Evolutionary conservation across 2,113 vertebrate species (phyloP).

Genomic region (Rousettus leschenaultii): DNA sequence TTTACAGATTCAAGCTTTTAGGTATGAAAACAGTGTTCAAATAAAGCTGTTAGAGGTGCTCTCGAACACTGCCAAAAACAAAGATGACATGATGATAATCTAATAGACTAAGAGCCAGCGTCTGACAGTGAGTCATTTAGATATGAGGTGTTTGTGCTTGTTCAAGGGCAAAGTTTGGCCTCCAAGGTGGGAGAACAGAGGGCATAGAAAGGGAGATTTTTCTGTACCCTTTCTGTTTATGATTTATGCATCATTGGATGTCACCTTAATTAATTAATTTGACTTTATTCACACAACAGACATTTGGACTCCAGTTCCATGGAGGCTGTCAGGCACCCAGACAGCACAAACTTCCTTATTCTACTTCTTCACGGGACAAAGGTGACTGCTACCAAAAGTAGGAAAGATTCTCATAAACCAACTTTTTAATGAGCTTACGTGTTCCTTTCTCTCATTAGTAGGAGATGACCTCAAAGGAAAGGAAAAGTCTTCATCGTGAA

Average conservation of each 20-base stretch:
- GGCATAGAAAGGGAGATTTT: not conserved
- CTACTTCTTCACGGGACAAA: not conserved
- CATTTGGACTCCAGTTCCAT: not conserved
- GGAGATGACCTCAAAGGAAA: not conserved
- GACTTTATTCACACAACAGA: not conserved
- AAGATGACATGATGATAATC: conserved; percentile 74
- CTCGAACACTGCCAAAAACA: conserved; percentile 68
- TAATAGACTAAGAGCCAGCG: conserved; percentile 59
- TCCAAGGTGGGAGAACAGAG: conserved; percentile 13
- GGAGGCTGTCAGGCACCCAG: not conserved
- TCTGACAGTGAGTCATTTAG: conserved; percentile 68
- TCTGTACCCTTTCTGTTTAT: conserved; percentile 12
- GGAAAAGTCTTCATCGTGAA: not conserved
- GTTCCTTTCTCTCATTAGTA: not conserved
- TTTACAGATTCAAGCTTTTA: conserved; percentile 65
- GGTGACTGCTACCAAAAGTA: not conserved
- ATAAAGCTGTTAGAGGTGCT: conserved; percentile 66
- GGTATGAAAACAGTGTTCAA: conserved; percentile 66
- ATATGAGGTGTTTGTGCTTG: conserved; percentile 49
- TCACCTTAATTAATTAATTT: conserved; percentile 50
- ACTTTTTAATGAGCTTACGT: not conserved
- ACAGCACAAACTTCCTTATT: not conserved
- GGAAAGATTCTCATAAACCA: not conserved
- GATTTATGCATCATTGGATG: not conserved
- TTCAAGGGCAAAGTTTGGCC: conserved; percentile 66